Base-by-base conservation (phyloP, 2,888 invertebrate species). In the Drosophila falleni region DNA sequence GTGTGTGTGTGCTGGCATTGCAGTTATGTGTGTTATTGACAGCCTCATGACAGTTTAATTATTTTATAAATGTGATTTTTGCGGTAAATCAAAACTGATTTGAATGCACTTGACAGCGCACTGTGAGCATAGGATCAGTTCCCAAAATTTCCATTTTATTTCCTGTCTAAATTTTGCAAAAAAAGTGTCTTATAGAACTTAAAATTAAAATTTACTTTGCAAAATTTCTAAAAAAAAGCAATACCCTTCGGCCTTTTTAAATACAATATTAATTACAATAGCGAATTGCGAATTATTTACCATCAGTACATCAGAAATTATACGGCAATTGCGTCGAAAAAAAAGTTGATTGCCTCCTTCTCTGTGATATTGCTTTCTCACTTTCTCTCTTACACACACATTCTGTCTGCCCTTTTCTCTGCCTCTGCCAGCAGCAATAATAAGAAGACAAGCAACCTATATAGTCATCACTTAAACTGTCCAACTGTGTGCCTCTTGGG, bases 11-110 rank as follows among this genome's bases (percentile, higher is more conserved):
- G 71, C 42, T 59, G 62, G 63, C 53, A 55, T 23, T 64, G 53
- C 39, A 44, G 51, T 49, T 41, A 23, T 51, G 68, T 65, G 47
- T 78, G 87, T 60, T 75, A 80, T 85, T 85, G 84, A 88, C 88
- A 83, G 67, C 50, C 56, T 53, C 75, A 41, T 87, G 83, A 80
- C 86, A 87, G 81, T 85, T 86, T 86, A 88, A 88, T 85, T 85
- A 84, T 84, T 84, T 82, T 72, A 76, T 73, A 69, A 47, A 70
- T 70, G 64, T 78, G 69, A 78, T 72, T 63, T 66, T 54, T 49
- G 71, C 51, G 69, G 69, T 66, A 66, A 58, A 74, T 60, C 64
- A 68, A 61, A 72, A 60, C 39, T 33, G 23, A 58, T 71, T 71
- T 47, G 47, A 69, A 56, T 63, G 44, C 58, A 39, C 46, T 54